These are phyloP conservation scores for Agrypnia vestita DNA, from an alignment of 1,140 invertebrate species.

Conservation along the genomic window DNA sequence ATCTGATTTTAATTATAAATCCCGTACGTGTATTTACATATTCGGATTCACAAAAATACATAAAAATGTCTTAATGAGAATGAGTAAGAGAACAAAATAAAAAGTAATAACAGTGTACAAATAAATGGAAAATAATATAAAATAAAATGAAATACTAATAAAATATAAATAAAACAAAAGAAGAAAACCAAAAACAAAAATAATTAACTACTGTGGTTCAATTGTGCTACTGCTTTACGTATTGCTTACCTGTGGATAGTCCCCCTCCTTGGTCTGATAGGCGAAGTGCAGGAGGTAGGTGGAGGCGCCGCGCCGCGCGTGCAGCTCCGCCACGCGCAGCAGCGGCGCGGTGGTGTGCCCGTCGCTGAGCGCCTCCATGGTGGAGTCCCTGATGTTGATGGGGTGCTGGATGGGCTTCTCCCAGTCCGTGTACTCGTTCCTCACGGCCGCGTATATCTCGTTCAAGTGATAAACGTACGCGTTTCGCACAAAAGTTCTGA, in stretches of 20 bases:
- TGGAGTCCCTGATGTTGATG: constrained; percentile 86
- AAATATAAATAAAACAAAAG: too few species aligned
- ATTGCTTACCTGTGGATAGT: constrained; percentile 79
- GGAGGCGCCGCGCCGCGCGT: constrained; percentile 78
- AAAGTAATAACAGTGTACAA: too few species aligned
- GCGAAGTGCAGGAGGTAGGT: constrained; percentile 89
- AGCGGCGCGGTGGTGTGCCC: constrained; percentile 84
- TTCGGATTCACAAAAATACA: too few species aligned
- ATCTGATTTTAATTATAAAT: too few species aligned
- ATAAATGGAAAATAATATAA: too few species aligned
- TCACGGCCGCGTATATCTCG: constrained; percentile 92
- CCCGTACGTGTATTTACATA: too few species aligned
- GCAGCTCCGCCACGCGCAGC: constrained; percentile 80
- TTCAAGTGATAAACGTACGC: constrained; percentile 90
- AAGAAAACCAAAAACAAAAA: too few species aligned
- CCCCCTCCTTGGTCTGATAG: constrained; percentile 83
- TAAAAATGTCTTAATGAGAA: too few species aligned
- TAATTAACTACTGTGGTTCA: too few species aligned
- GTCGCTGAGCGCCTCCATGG: constrained; percentile 91
- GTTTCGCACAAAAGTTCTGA: constrained; percentile 90
- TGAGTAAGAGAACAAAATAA: too few species aligned
- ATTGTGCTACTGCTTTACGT: too few species aligned
- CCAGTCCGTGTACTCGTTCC: constrained; percentile 96
- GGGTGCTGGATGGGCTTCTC: constrained; percentile 89
- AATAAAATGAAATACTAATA: too few species aligned